Evolutionary conservation across 2,797 vertebrate genomes (phyloP), one percentile per base, ranked within the genome.

Genomic region (Crypturellus tataupa): DNA sequence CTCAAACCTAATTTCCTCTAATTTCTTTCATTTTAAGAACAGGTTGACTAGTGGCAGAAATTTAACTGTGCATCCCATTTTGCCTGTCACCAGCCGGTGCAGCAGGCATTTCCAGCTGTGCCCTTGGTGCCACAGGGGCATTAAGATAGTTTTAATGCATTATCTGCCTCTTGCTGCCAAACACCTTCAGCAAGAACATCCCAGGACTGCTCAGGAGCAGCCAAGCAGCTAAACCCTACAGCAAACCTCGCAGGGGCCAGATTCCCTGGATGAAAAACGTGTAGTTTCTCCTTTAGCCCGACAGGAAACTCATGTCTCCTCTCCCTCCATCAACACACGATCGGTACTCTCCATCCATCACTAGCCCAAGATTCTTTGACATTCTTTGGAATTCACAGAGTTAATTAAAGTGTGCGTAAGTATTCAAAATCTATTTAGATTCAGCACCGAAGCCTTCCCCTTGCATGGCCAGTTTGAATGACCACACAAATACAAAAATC

Each of bases 381-480:
- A 78, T 89, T 64, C 87, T 96, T 81, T 42, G 82, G 91, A 97
- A 97, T 96, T 93, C 79, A 92, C 75, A 92, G 70, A 72, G 82
- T 80, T 96, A 96, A 97, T 97, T 96, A 97, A 89, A 42, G 68
- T 85, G 77, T 86, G 37, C n/a, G 87, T 63, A 69, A 49, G 90
- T 39, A 81, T 81, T 65, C 92, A 75, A 85, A 94, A 97, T 97
- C 96, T 88, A 92, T 97, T 96, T 90, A 92, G 84, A 95, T 96
- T 96, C 95, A 96, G 67, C 64, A 94, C 14, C 73, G 56, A 80
- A 12, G 10, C 12, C 68, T 85, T 73, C 94, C 42, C 8, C 58
- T 84, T 67, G 53, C 44, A 59, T 46, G 53, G 71, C 89, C 68
- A 40, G 15, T 77, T 27, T 75, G 89, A 72, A 89, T 84, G 88